Conservation (phyloP, 2,797 vertebrate species). For the Decapterus maruadsi region DNA sequence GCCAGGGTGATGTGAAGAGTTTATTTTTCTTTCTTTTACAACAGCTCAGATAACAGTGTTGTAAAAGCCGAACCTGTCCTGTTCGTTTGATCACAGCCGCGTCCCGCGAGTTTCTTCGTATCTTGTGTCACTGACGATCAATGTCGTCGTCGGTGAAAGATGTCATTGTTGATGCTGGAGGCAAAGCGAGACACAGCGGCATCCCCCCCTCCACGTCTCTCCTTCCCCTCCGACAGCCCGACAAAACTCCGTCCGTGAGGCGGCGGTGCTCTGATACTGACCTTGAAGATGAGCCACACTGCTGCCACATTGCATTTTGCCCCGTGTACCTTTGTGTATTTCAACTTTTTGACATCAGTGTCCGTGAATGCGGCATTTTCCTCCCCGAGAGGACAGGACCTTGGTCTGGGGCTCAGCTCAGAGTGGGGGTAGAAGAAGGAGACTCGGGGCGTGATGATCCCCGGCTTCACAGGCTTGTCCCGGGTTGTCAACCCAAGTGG, state of each 20-base stretch:
- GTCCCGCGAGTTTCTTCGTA: constrained; percentile 39
- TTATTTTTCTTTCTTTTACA: background rate
- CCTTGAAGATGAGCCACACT: constrained; percentile 69
- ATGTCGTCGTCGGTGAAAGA: constrained; percentile 43
- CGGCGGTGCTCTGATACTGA: constrained; percentile 65
- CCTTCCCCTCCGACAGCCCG: constrained; percentile 28
- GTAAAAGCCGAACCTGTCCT: background rate
- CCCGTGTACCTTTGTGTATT: background rate
- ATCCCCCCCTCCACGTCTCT: constrained; percentile 50
- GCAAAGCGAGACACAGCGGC: constrained; percentile 43
- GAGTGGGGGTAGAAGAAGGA: background rate
- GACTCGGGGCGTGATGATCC: constrained; percentile 1
- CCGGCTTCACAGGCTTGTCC: constrained; percentile 16
- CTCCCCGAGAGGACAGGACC: constrained; percentile 46
- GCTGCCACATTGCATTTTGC: constrained; percentile 60
- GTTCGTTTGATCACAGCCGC: background rate
- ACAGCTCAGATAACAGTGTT: background rate
- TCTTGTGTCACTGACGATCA: constrained; percentile 21
- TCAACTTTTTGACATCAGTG: constrained; percentile 61
- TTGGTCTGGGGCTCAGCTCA: constrained; percentile 21
- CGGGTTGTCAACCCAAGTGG: constrained; percentile 18
- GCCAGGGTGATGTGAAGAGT: constrained; percentile 23
- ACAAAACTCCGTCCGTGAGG: constrained; percentile 43
- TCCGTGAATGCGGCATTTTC: constrained; percentile 49
- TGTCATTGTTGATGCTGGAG: constrained; percentile 70